These are phyloP conservation scores for Enteromius trimaculatus DNA, from an alignment of 2,797 vertebrate genomes.

Conservation along the genomic window DNA sequence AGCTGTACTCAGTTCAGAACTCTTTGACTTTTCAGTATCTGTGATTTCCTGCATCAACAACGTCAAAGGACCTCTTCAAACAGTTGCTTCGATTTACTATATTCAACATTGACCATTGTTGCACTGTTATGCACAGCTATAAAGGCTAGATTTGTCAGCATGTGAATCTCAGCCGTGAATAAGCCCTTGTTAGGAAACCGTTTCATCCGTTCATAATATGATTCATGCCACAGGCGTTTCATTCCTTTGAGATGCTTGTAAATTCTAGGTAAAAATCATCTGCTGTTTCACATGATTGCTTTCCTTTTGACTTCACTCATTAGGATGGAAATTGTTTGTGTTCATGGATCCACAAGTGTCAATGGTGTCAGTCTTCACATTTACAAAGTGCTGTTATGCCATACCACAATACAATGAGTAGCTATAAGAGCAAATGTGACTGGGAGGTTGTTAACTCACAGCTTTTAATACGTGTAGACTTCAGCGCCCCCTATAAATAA, in stretches of 20 bases:
- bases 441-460: background rate
- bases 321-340: background rate
- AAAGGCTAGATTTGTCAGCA: constrained; percentile 2
- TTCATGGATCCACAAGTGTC: background rate
- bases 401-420: background rate
- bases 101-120: background rate
- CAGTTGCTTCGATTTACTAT: background rate
- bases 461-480: background rate
- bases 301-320: background rate
- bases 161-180: background rate
- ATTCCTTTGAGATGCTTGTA: background rate
- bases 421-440: background rate
- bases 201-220: constrained; percentile 7
- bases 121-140: background rate
- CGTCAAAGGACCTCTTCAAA: background rate
- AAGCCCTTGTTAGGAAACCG: constrained; percentile 19
- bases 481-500: background rate
- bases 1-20: background rate
- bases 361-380: background rate
- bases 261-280: constrained; percentile 15
- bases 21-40: background rate
- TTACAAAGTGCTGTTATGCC: background rate
- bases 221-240: constrained; percentile 26
- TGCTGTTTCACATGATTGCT: background rate
- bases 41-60: background rate